These are phyloP conservation scores for Acanthornis magna DNA, from an alignment of 2,797 vertebrate species.

Conservation along the genomic window DNA sequence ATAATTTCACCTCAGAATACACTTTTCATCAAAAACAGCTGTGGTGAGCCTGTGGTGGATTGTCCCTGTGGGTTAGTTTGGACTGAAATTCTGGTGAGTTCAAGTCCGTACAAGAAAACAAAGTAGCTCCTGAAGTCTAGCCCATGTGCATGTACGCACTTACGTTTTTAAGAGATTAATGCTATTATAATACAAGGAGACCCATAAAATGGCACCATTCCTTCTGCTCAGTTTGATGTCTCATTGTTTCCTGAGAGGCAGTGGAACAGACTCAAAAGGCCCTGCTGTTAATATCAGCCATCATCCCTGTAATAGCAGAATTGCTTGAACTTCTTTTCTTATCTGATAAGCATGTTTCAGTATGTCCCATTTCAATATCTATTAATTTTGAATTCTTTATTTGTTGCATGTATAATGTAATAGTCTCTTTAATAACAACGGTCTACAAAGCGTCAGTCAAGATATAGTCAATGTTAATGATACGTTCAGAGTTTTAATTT, in stretches of 20 bases:
- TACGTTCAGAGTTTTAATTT: background rate
- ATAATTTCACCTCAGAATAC: background rate
- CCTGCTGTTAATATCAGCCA: background rate
- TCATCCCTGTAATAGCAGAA: background rate
- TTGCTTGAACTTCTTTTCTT: background rate
- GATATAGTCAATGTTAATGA: background rate
- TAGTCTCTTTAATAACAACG: background rate
- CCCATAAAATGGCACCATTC: background rate
- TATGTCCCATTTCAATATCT: background rate
- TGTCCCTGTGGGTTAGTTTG: background rate
- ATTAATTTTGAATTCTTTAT: background rate
- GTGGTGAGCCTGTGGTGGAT: background rate
- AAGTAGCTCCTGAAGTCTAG: background rate
- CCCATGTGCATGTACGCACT: background rate
- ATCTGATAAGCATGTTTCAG: background rate
- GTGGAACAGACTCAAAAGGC: background rate
- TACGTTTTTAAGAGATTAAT: background rate
- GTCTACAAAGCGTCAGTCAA: background rate
- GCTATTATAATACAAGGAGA: background rate
- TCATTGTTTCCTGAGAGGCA: background rate
- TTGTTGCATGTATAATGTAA: background rate
- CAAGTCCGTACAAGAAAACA: background rate
- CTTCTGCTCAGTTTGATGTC: background rate
- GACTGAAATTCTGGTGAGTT: background rate
- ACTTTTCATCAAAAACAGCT: background rate